phyloP scores from a whole-genome alignment of 2,797 vertebrate genomes.

The Lepidocolaptes lacrymiger region DNA sequence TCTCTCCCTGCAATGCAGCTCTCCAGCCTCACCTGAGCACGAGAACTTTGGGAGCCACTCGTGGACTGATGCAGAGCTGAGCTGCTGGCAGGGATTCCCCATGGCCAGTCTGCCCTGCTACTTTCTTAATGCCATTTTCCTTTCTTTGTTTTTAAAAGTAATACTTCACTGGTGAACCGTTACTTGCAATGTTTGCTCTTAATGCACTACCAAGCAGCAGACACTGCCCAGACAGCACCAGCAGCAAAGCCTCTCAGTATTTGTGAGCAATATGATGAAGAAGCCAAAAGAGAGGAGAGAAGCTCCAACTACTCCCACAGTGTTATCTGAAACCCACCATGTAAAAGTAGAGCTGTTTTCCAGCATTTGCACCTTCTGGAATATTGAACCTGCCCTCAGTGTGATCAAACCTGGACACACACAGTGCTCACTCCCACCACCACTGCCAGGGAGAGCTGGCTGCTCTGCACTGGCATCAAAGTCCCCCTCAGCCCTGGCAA shows the following conservation, averaged over 20 bases:
- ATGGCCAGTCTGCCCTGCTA: background rate
- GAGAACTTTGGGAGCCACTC: background rate
- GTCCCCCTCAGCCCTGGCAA: background rate
- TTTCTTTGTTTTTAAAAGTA: background rate
- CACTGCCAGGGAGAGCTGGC: background rate
- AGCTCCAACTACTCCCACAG: background rate
- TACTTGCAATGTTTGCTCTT: background rate
- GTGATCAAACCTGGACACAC: background rate
- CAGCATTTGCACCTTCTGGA: background rate
- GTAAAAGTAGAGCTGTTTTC: background rate
- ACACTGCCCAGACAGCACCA: background rate
- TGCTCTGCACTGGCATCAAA: background rate
- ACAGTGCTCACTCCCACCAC: background rate
- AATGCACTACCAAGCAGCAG: background rate
- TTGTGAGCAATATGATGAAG: background rate
- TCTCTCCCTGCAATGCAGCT: background rate
- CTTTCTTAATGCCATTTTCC: fast-evolving
- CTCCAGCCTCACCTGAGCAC: background rate
- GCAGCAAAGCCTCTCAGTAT: background rate
- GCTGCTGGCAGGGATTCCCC: background rate
- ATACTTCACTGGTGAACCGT: background rate
- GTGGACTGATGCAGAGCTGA: background rate
- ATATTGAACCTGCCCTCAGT: background rate
- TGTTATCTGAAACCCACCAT: background rate
- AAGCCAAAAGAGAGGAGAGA: background rate